Percentiles rank a stretch among this genome's conserved stretches.
These are phyloP conservation scores for Calcarius lapponicus DNA, from an alignment of 2,797 vertebrate species.

Conservation along the genomic window DNA sequence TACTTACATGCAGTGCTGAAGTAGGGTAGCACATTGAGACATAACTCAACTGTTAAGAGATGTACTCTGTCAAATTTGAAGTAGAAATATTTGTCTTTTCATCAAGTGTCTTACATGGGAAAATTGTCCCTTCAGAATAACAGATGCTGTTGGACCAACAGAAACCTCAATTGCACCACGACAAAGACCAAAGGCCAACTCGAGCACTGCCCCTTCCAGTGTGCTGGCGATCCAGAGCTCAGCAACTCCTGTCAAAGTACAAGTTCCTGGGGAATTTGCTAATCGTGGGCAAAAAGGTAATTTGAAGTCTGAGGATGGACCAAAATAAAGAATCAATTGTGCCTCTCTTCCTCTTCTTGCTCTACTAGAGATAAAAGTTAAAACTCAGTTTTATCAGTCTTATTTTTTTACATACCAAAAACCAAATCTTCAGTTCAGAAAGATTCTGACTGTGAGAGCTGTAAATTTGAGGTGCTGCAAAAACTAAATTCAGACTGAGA, in stretches of 20 bases:
- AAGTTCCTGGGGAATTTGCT: conserved; percentile 79
- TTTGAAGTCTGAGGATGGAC: not conserved
- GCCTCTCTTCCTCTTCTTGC: accelerated
- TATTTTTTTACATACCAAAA: not conserved
- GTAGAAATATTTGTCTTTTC: not conserved
- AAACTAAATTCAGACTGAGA: not conserved
- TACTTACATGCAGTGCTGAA: not conserved
- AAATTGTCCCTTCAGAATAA: conserved; percentile 83
- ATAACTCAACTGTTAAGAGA: not conserved
- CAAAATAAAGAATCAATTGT: not conserved
- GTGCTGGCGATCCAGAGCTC: conserved; percentile 87
- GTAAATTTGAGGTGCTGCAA: not conserved
- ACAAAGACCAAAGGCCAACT: conserved; percentile 92
- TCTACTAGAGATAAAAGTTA: not conserved
- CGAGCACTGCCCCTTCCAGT: conserved; percentile 75
- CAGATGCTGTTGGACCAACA: conserved; percentile 93
- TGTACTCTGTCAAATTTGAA: not conserved
- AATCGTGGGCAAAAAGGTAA: conserved; percentile 89
- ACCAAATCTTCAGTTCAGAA: accelerated
- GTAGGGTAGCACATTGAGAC: not conserved
- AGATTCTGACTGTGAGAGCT: not conserved
- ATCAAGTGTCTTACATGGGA: not conserved
- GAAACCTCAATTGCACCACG: conserved; percentile 98
- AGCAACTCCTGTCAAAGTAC: conserved; percentile 89
- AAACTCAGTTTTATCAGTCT: not conserved